These are phyloP conservation scores for Siniperca chuatsi DNA, from an alignment of 2,113 vertebrate species.

Conservation along the genomic window DNA sequence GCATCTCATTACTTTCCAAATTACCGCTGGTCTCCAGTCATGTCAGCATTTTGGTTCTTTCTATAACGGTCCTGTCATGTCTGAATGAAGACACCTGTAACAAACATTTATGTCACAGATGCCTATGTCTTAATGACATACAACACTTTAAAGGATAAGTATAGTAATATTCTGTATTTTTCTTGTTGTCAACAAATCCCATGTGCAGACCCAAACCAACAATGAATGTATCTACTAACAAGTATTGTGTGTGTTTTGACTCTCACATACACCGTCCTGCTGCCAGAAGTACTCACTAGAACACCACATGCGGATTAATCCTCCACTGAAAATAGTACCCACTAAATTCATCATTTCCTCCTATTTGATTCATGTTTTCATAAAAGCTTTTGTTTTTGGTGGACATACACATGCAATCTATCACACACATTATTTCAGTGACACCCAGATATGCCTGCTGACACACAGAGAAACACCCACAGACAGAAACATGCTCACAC, in stretches of 20 bases:
- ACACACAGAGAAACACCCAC: background rate
- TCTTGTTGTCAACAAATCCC: background rate
- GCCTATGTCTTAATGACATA: background rate
- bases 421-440: background rate
- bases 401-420: background rate
- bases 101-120: background rate
- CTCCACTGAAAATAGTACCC: background rate
- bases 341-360: background rate
- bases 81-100: background rate
- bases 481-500: background rate
- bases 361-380: background rate
- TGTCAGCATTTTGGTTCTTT: too few species aligned
- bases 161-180: background rate
- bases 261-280: background rate
- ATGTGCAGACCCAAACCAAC: too few species aligned
- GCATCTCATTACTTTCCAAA: background rate
- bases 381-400: background rate
- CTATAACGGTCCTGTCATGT: too few species aligned
- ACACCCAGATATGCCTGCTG: background rate
- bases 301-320: background rate
- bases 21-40: background rate
- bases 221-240: too few species aligned
- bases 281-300: background rate
- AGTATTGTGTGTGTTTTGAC: background rate
- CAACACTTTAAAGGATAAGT: background rate